Evolutionary conservation across 1,140 invertebrate genomes (phyloP).

Genomic region (Zaprionus africanus): DNA sequence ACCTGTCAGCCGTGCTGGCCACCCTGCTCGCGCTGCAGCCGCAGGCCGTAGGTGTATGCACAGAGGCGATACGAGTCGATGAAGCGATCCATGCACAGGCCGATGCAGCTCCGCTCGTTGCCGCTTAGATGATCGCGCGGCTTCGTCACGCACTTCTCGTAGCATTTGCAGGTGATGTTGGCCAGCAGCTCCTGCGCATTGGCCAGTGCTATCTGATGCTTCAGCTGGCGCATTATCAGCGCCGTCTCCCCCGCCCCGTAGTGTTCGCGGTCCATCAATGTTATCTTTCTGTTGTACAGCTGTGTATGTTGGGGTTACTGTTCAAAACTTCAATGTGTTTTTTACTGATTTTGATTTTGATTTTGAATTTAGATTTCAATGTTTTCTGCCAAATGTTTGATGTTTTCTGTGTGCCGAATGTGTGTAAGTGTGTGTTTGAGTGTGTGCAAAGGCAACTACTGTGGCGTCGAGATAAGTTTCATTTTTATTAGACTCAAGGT

Average conservation of each 20-base stretch:
- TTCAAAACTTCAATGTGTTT: background rate
- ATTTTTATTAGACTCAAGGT: background rate
- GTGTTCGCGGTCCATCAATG: slow-evolving; percentile 10
- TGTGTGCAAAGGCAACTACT: slow-evolving; percentile 1
- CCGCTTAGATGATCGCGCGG: slow-evolving; percentile 30
- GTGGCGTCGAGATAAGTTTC: background rate
- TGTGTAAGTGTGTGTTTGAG: background rate
- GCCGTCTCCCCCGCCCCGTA: background rate
- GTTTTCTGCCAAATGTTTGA: background rate
- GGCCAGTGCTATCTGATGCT: slow-evolving; percentile 39
- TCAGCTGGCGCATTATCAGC: slow-evolving; percentile 25
- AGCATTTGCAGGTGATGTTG: slow-evolving; percentile 37
- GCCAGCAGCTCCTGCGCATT: slow-evolving; percentile 41
- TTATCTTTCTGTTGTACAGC: too few relatives aligned
- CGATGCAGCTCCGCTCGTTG: slow-evolving; percentile 30
- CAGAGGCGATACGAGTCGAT: slow-evolving; percentile 44
- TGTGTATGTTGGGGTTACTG: background rate
- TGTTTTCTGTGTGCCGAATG: background rate
- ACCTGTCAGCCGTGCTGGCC: slow-evolving; percentile 1
- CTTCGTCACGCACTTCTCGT: slow-evolving; percentile 29
- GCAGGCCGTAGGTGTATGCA: slow-evolving; percentile 34
- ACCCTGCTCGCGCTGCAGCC: slow-evolving; percentile 29
- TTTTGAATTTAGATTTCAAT: background rate
- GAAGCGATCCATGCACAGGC: slow-evolving; percentile 43
- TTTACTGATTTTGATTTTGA: background rate